Percentiles rank a stretch among this genome's conserved stretches.
phyloP scores from a whole-genome alignment of 2,797 vertebrate genomes.

The Enteromius viviparus region DNA sequence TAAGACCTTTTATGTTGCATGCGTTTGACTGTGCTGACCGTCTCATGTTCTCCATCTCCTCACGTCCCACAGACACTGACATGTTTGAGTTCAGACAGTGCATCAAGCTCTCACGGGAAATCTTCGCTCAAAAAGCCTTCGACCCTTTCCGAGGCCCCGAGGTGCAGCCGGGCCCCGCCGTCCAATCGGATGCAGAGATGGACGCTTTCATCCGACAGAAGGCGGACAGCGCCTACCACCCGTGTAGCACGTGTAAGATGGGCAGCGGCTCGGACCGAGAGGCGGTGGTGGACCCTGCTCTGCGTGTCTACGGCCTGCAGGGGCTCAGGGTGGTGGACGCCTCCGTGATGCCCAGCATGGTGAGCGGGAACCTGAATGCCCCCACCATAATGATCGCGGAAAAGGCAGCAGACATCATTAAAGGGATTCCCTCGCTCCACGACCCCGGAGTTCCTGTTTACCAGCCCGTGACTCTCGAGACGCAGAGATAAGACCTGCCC shows the following conservation, averaged over 20 bases:
- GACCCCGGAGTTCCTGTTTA: slow-evolving; percentile 85
- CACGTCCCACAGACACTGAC: slow-evolving; percentile 79
- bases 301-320: slow-evolving; percentile 88
- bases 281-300: slow-evolving; percentile 86
- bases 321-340: slow-evolving; percentile 90
- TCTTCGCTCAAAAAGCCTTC: slow-evolving; percentile 93
- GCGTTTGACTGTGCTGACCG: neutral
- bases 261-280: slow-evolving; percentile 81
- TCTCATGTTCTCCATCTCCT: neutral
- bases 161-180: slow-evolving; percentile 81
- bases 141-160: slow-evolving; percentile 87
- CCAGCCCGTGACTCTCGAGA: slow-evolving; percentile 79
- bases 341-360: slow-evolving; percentile 96
- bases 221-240: slow-evolving; percentile 94
- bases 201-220: slow-evolving; percentile 91
- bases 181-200: slow-evolving; percentile 88
- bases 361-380: slow-evolving; percentile 94
- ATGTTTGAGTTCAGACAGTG: slow-evolving; percentile 87
- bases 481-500: slow-evolving; percentile 66
- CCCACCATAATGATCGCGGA: slow-evolving; percentile 98
- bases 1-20: too few relatives aligned
- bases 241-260: slow-evolving; percentile 97
- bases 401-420: slow-evolving; percentile 91
- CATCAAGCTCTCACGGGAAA: slow-evolving; percentile 89
- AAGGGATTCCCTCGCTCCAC: slow-evolving; percentile 77